Conservation (phyloP, 2,113 vertebrate genomes). For the Vimba vimba region DNA sequence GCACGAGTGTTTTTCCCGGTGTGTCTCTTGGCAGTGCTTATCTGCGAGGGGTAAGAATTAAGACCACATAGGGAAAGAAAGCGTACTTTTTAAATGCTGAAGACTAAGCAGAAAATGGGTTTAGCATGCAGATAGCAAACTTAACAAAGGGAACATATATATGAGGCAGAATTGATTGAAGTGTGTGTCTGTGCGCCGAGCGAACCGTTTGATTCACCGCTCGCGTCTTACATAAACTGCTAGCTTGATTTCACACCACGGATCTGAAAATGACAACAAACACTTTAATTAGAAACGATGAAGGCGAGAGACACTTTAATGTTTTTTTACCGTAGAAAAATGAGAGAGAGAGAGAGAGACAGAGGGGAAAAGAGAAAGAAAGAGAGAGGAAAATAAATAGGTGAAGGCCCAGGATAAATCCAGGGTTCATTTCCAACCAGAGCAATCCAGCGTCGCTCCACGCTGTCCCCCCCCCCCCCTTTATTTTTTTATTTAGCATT, state of each 20-base stretch:
- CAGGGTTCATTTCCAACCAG: constrained; percentile 65
- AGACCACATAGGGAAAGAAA: constrained; percentile 85
- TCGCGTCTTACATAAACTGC: constrained; percentile 84
- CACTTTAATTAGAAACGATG: constrained; percentile 86
- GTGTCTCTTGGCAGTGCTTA: constrained; percentile 73
- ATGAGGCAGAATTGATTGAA: constrained; percentile 90
- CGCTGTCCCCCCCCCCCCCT: constrained; percentile 66
- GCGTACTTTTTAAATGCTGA: constrained; percentile 83
- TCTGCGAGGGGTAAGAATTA: constrained; percentile 81
- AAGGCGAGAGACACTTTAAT: constrained; percentile 74
- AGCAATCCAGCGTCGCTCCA: constrained; percentile 50
- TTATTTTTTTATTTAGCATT: constrained; percentile 60
- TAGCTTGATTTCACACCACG: constrained; percentile 88
- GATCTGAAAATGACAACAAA: constrained; percentile 84
- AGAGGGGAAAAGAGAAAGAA: constrained; percentile 54
- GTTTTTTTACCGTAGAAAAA: constrained; percentile 70
- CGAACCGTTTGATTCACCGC: constrained; percentile 85
- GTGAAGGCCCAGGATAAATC: constrained; percentile 64
- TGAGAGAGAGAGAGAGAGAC: constrained; percentile 47
- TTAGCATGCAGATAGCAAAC: constrained; percentile 86
- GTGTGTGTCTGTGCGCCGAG: constrained; percentile 80
- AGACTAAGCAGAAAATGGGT: constrained; percentile 97
- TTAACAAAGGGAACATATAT: constrained; percentile 89
- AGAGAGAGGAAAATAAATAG: constrained; percentile 46
- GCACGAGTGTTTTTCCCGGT: constrained; percentile 56